Percentiles rank a stretch among this genome's conserved stretches.
These are phyloP conservation scores for Thalassophryne amazonica DNA, from an alignment of 2,797 vertebrate species.

Conservation along the genomic window DNA sequence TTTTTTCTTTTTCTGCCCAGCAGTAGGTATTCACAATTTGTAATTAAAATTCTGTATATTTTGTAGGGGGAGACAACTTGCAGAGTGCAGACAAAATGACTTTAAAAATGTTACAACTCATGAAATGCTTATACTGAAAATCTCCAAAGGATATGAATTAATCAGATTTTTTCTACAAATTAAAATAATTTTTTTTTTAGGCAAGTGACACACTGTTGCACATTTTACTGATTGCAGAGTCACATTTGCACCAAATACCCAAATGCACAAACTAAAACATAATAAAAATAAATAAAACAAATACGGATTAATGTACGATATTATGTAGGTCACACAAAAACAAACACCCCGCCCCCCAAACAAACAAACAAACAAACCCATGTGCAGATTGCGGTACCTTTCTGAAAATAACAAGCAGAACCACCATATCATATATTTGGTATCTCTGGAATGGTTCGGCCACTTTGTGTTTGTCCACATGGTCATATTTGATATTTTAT, in stretches of 20 bases:
- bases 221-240: too few relatives aligned
- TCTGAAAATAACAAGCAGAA: slow-evolving; percentile 22
- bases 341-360: too few relatives aligned
- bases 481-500: not conserved
- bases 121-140: slow-evolving; percentile 2
- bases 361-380: not conserved
- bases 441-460: not conserved
- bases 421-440: not conserved
- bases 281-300: slow-evolving; percentile 8
- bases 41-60: not conserved
- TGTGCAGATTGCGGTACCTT: not conserved
- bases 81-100: slow-evolving; percentile 5
- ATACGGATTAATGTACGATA: not conserved
- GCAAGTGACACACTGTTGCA: not conserved
- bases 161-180: not conserved
- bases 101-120: not conserved
- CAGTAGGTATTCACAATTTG: slow-evolving; percentile 58
- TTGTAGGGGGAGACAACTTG: not conserved
- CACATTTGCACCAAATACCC: slow-evolving; percentile 11
- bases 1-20: slow-evolving; percentile 72
- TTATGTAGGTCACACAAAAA: not conserved
- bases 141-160: not conserved
- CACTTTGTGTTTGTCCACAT: not conserved
- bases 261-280: slow-evolving; percentile 16
- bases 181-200: not conserved